A percentile compares a stretch with the other conserved stretches of the same genome.
Conservation (phyloP, 2,113 vertebrate species). For the Nannospalax galili region DNA sequence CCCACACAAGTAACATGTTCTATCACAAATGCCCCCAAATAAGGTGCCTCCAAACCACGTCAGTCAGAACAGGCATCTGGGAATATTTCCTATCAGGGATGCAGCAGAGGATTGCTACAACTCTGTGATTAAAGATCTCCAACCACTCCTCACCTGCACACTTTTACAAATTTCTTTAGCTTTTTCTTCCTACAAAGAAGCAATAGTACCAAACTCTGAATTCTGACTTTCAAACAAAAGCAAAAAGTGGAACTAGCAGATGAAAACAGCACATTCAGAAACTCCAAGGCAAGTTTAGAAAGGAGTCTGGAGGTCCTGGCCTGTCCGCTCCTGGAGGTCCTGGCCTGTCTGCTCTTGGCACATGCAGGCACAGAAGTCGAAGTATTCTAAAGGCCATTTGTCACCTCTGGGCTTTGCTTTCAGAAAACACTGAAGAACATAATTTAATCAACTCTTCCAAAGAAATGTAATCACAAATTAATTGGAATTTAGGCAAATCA, state of each 20-base stretch:
- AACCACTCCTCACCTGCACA: neutral
- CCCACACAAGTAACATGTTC: neutral
- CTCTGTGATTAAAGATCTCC: neutral
- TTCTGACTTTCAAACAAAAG: slow-evolving; percentile 12
- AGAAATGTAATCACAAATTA: slow-evolving; percentile 49
- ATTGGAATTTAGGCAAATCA: slow-evolving; percentile 27
- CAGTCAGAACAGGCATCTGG: neutral
- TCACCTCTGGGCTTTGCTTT: slow-evolving; percentile 37
- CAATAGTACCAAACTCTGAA: neutral
- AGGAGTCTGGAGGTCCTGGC: neutral
- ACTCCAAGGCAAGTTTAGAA: neutral
- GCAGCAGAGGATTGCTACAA: neutral
- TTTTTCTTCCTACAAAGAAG: neutral
- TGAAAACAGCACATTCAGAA: slow-evolving; percentile 13
- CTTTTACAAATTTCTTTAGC: neutral
- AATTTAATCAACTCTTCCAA: slow-evolving; percentile 5
- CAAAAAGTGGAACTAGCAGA: neutral
- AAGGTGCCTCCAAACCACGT: neutral
- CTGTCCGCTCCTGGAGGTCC: too few species aligned
- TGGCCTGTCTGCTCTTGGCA: too few species aligned
- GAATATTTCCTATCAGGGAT: neutral
- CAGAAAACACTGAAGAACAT: slow-evolving; percentile 15
- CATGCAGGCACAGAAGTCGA: neutral
- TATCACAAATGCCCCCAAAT: too few species aligned
- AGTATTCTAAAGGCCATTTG: slow-evolving; percentile 43